phyloP scores from a whole-genome alignment of 2,888 invertebrate genomes.

The Mythimna loreyi region DNA sequence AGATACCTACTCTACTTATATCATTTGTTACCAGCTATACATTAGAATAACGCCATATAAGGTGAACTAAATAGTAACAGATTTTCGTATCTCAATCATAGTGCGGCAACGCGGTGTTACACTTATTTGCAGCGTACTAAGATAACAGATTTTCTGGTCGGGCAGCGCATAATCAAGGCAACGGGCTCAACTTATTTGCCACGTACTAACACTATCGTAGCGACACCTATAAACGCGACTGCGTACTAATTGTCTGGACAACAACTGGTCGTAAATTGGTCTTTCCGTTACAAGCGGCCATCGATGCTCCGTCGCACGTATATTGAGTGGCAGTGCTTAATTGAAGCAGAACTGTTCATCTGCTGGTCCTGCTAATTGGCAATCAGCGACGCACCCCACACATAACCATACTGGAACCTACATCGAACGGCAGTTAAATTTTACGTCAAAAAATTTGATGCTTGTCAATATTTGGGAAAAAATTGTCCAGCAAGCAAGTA shows the following conservation, averaged over 20 bases:
- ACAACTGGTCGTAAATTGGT: conserved; percentile 11
- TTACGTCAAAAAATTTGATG: neutral
- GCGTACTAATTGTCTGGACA: neutral
- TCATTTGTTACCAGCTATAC: neutral
- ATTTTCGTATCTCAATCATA: too few species aligned
- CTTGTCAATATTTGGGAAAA: neutral
- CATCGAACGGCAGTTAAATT: neutral
- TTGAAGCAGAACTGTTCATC: conserved; percentile 70
- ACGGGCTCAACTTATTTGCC: too few species aligned
- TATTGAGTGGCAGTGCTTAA: conserved; percentile 51
- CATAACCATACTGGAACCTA: conserved; percentile 50
- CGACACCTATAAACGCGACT: neutral
- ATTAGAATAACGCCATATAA: too few species aligned
- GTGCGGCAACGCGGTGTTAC: too few species aligned
- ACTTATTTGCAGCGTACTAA: too few species aligned
- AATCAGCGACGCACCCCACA: conserved; percentile 70
- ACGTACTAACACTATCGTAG: neutral
- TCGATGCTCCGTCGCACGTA: conserved; percentile 7
- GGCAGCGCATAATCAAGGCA: too few species aligned
- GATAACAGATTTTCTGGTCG: too few species aligned
- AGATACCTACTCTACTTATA: neutral
- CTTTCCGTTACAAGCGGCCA: conserved; percentile 14
- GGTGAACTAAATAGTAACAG: too few species aligned
- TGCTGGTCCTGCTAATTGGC: conserved; percentile 73
- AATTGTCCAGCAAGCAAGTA: neutral